Evolutionary conservation across 2,113 vertebrate species (phyloP), one percentile per base, ranked within the genome.

Genomic region (Platichthys flesus): DNA sequence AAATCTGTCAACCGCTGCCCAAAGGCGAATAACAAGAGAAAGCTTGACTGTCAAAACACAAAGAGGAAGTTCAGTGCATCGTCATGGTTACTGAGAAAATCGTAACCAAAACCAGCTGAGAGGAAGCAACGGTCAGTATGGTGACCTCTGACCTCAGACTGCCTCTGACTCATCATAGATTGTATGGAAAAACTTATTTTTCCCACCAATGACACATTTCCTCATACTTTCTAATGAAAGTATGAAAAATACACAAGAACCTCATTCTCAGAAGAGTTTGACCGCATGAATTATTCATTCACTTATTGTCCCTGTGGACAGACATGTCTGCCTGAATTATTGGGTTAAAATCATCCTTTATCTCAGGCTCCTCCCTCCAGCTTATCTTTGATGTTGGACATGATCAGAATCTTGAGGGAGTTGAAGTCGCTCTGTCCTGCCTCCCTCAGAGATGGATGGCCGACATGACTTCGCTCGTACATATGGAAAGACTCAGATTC

Each of bases 81-180:
- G 3, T 16, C 20, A 55, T 67, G 61, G 76, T 56, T 56, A 74
- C 51, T 0, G 2, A 60, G 61, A 59, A 7, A 52, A 61, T 84
- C 58, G 59, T 37, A 49, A 49, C 18, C 12, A 54, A 62, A 81
- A 61, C 26, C 51, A 72, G 9, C 14, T 28, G 3, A 31, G 54
- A 69, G 61, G 63, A 82, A 72, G 60, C 16, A 12, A 21, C 20
- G 9, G 28, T 31, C 20, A 60, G 37, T 2, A 23, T n/a, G 15
- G 14, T 69, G 77, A 84, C 66, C 55, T 70, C 67, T 64, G 31
- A 83, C 76, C 23, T 72, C 23, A 47, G 4, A 65, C 47, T 58
- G 3, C 4, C 6, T 52, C 13, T 75, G 58, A 54, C n/a, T 47
- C 28, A 63, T 3, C 60, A 23, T 45, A 23, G 2, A 45, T 9